Evolutionary conservation across 2,888 invertebrate species (phyloP), one percentile per base, ranked within the genome.

Genomic region (Petrolisthes cinctipes): DNA sequence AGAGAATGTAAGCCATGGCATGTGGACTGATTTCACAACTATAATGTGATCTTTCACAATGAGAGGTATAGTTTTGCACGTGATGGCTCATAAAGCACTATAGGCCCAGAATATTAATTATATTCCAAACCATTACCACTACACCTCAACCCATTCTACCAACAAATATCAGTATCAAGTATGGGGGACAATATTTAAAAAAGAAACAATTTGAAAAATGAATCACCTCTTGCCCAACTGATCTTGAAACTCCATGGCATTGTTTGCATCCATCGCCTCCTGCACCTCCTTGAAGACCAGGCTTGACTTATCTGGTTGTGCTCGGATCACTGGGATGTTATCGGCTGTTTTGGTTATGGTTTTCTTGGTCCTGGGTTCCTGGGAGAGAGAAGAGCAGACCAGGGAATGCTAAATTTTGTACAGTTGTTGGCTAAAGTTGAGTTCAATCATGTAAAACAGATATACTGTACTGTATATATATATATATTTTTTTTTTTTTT

Each of bases 211-310:
- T 37, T 37, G 37, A 37, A 37, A 37, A 37, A 37, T 37, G 0
- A 37, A 37, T 66, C 51, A 85, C 85, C 80, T 76, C 37, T 73
- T 23, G 11, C 54, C 80, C 20, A 85, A 51, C 54, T 80, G 20
- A 7, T 80, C 80, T 76, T 85, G 85, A 71, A 85, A 85, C 9
- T 85, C 85, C 66, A 75, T 85, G 68, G 80, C 71, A 14, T 80
- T 53, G 54, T 79, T 85, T 56, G 85, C 80, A 11, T 85, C 79
- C 85, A 85, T 81, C 53, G 80, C 85, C 17, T 85, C 80, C 17
- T 85, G 85, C 1, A 85, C 85, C 53, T 85, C 79, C 23, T 80
- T 85, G n/a, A 85, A 11, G 7, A 85, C 85, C 14, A 85, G 79
- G 73, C 71, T 80, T n/a, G 85, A 85, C 54, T 85, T 79, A 0